Base-by-base conservation (phyloP, 2,113 vertebrate species). In the Emydura subglobosa region DNA sequence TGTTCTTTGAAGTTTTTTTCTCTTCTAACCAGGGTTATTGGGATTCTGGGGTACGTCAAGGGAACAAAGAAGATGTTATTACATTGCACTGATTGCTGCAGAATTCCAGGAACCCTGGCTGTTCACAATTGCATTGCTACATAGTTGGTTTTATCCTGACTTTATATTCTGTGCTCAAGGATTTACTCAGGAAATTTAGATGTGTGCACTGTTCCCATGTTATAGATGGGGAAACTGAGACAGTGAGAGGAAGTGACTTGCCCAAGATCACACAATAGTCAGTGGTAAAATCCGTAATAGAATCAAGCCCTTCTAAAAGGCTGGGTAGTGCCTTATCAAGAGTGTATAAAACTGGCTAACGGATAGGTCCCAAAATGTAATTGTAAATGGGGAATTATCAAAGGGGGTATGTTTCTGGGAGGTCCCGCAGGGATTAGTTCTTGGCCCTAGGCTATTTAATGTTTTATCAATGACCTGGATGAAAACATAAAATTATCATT, bases 31-130 rank as follows among this genome's bases (percentile, higher is more conserved):
- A 53, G 22, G 59, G 44, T 2, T 1, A 0, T 53, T 22, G 53
- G 57, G 19, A 88, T 94, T 79, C 1, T 4, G 65, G 19, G 54
- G 4, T 49, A 79, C 79, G 5, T 53, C 51, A 53, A 16, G 88
- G 74, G 51, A 76, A 6, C 44, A 11, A 50, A 85, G 53, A 87
- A 94, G 87, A 51, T 44, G 29, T 55, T 78, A 10, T 53, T 82
- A 11, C 0, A 0, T 51, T 91, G 25, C 39, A 57, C 39, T 82
- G 39, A 53, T 89, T 2, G 0, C 29, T 80, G 0, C 0, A 1
- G 4, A 11, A 29, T 39, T 92, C 34, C 34, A 68, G 65, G 65
- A 68, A 68, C n/a, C 87, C 83, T 80, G 90, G 12, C 39, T 89
- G 39, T 72, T 91, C 44, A 29, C 3, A 50, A 11, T 10, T 4